Base-by-base conservation (phyloP, 2,888 invertebrate genomes). In the Leptarthrus brevirostris region DNA sequence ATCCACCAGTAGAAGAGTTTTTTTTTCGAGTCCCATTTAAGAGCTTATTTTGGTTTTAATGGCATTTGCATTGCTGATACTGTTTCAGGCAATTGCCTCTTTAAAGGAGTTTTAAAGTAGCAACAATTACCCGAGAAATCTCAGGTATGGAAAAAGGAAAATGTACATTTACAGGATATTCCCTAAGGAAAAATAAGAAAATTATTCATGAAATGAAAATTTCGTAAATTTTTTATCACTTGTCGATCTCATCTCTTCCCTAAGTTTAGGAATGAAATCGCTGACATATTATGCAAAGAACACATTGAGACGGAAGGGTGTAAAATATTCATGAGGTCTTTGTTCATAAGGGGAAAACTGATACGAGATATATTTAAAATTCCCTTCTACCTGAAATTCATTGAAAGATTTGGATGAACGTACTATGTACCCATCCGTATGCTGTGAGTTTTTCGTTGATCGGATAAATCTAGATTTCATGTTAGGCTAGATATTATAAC, bases 141-240 rank as follows among this genome's bases (percentile, higher is more conserved):
- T 12, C 40, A 40, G 40, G 40, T 40, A 40, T 1, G 12, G 8
- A 40, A 40, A 40, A 12, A 12, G 40, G 12, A 12, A 40, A 40
- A 58, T 36, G 58, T 36, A 34, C 58, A 36, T 8, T 16, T 12
- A 3, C n/a, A 20, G 22, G 10, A 36, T 36, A 14, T 20, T 44
- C 22, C 44, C 64, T 14, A 4, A 44, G 47, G 47, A 18, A 36
- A 20, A 44, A 10, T 64, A 44, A 36, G 64, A 10, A 64, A 64
- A 64, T 64, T 64, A 64, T 64, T 64, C 64, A 64, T 64, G 64
- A 64, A 64, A 64, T 64, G 64, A 64, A 64, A 64, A 64, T 64
- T 64, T 64, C 64, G 64, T 64, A 64, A 64, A 64, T 64, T 64
- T 64, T 64, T 64, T 47, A 64, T 64, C 64, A 64, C 64, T 44